Evolutionary conservation across 2,888 invertebrate genomes (phyloP), one percentile per base, ranked within the genome.

Genomic region (Heliconius ethilla): DNA sequence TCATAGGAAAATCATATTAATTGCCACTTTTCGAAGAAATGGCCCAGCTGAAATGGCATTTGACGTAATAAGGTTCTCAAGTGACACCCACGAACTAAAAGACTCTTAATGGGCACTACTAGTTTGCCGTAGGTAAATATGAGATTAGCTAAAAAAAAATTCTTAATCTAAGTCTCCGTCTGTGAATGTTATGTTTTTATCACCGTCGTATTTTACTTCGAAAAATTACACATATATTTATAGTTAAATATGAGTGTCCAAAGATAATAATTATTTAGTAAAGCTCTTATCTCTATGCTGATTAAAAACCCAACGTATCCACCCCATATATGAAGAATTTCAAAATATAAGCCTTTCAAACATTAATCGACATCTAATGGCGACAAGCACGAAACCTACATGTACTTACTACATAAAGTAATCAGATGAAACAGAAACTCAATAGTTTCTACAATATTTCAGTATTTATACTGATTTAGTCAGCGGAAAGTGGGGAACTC

Each of bases 311-410:
- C 22, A 51, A 51, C 51, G 2, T 51, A 22, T 22, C 18, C 11
- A n/a, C 3, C 66, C 33, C n/a, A 67, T 67, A n/a, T 66, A n/a
- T 55, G 55, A 55, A 55, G 13, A 40, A n/a, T 40, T 25, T 25
- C 25, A 69, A 40, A 69, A 69, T 45, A 69, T 25, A 40, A 69
- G 40, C 40, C 69, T 69, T 69, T 69, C 25, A 18, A 15, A 25
- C 40, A 15, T 40, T 69, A 69, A 69, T 69, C 69, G 69, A 40
- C 9, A 15, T 69, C 40, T 69, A 69, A 69, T 69, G 40, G 67
- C 37, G 40, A 40, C 25, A 69, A 1, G 15, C 69, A 69, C 69
- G 69, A 69, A 69, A 40, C n/a, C n/a, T 67, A 25, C 22, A 69
- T 69, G 69, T 25, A 25, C n/a, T 67, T 40, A 25, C n/a, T 67